Evolutionary conservation across 2,113 vertebrate species (phyloP).

Genomic region (Neofelis nebulosa): DNA sequence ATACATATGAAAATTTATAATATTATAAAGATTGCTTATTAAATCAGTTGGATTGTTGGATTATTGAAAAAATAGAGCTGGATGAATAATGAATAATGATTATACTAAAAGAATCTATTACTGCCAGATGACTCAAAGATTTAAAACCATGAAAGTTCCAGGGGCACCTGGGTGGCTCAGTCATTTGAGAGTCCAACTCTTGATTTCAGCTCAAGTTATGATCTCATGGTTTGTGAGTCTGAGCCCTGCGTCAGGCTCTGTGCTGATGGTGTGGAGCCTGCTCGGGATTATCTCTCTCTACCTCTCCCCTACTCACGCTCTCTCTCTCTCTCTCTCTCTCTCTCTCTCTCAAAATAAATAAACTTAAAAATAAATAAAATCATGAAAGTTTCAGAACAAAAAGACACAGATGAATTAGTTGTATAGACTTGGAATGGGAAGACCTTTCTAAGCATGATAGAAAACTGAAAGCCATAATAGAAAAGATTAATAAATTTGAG

Average conservation of each 20-base stretch:
- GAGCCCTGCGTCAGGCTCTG: no score
- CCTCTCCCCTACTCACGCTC: no score
- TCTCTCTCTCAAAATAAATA: no score
- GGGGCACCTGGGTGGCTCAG: no score
- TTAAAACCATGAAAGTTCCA: conserved; percentile 9
- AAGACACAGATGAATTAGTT: not conserved
- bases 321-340: no score
- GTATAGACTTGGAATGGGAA: not conserved
- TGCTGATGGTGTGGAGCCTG: no score
- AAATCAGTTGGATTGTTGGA: not conserved
- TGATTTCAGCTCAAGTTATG: no score
- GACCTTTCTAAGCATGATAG: not conserved
- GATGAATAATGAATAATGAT: not conserved
- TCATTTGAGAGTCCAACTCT: no score
- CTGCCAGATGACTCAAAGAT: not conserved
- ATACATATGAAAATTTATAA: conserved; percentile 26
- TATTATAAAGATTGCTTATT: not conserved
- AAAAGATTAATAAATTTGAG: not conserved
- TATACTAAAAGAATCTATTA: not conserved
- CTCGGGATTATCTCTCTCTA: no score
- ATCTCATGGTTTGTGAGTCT: no score
- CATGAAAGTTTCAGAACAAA: not conserved
- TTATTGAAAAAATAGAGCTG: conserved; percentile 27
- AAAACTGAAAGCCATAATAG: not conserved
- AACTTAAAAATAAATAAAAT: not conserved